Evolutionary conservation across 2,888 invertebrate species (phyloP).

Genomic region (Lithophane ornitopus): DNA sequence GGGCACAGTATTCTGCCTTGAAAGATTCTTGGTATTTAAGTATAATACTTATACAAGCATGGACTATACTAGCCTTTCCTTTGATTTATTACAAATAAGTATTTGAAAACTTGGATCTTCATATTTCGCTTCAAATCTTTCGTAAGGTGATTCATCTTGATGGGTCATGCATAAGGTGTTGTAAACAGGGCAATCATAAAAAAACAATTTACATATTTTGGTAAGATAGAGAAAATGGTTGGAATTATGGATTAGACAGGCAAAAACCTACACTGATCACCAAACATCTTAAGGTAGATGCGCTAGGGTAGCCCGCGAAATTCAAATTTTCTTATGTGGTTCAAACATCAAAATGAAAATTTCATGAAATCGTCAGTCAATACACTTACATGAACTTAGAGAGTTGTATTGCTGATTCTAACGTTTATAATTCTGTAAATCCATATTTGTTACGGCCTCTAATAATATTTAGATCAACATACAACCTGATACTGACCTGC

Average conservation of each 20-base stretch:
- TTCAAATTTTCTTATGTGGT: too few species aligned
- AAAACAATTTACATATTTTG: not conserved
- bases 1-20: slow-evolving; percentile 13
- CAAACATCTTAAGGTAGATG: too few species aligned
- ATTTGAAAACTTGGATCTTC: not conserved
- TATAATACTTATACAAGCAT: not conserved
- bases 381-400: too few species aligned
- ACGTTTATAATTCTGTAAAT: too few species aligned
- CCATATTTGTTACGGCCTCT: too few species aligned
- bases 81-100: not conserved
- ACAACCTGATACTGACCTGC: too few species aligned
- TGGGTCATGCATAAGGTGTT: not conserved
- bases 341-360: too few species aligned
- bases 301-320: too few species aligned
- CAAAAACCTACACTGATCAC: too few species aligned
- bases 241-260: not conserved
- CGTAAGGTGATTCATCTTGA: not conserved
- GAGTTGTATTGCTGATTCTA: too few species aligned
- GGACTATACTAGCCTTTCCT: not conserved
- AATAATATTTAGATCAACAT: too few species aligned
- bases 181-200: not conserved
- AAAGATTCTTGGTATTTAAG: not conserved
- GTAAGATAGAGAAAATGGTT: not conserved
- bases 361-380: too few species aligned
- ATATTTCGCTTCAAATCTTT: not conserved